Evolutionary conservation across 2,888 invertebrate genomes (phyloP).

Genomic region (Drosophila melanosoma): DNA sequence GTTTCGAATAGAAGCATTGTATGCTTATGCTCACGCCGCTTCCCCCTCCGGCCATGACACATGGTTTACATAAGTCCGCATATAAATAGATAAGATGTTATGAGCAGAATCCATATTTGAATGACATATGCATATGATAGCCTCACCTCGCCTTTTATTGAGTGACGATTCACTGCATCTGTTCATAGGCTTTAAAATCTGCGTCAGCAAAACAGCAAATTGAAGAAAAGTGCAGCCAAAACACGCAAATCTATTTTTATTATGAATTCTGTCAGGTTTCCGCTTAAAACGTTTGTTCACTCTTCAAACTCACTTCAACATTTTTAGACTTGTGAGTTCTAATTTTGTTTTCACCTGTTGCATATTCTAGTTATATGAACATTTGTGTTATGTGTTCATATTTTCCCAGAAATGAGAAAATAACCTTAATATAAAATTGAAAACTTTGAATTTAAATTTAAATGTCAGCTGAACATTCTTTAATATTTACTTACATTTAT

Average conservation of each 20-base stretch:
- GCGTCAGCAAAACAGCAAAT: not conserved
- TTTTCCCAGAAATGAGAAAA: not conserved
- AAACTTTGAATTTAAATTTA: not conserved
- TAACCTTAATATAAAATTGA: not conserved
- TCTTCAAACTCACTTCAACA: not conserved
- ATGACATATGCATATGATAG: not conserved
- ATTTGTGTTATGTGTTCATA: not conserved
- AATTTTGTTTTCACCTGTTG: not conserved
- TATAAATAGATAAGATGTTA: slow-evolving; percentile 3
- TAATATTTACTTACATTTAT: not conserved
- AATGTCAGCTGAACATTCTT: not conserved
- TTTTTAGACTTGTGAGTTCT: not conserved
- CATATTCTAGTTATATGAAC: not conserved
- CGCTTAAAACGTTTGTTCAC: no score
- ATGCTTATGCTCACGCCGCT: not conserved
- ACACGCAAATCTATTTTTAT: not conserved
- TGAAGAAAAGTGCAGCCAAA: not conserved
- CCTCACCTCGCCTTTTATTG: not conserved
- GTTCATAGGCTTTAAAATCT: not conserved
- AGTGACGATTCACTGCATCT: slow-evolving; percentile 2
- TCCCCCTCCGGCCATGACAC: not conserved
- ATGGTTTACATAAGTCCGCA: not conserved
- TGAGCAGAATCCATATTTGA: slow-evolving; percentile 2
- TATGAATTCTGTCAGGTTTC: not conserved
- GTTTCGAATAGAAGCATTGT: not conserved